Percentiles rank a stretch among this genome's conserved stretches.
These are phyloP conservation scores for Epirrita christyi DNA, from an alignment of 2,888 invertebrate genomes.

Conservation along the genomic window DNA sequence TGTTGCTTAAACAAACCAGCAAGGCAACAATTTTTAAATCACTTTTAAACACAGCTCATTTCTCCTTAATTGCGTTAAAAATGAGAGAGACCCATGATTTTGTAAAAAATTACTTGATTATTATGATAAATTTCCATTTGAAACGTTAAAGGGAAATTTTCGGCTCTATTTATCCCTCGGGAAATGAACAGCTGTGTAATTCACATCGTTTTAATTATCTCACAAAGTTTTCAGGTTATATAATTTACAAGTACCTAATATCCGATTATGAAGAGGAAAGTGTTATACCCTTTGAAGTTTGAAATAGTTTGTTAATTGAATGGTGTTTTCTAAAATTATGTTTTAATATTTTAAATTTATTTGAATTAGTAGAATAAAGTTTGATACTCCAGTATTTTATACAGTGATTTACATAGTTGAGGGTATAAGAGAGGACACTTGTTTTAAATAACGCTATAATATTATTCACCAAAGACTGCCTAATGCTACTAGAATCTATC, in stretches of 20 bases:
- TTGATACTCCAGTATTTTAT: no score
- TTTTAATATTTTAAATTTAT: no score
- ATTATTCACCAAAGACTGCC: no score
- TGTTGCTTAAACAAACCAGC: neutral
- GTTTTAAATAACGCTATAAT: no score
- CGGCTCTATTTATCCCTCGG: slow-evolving; percentile 21
- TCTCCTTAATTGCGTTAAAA: slow-evolving; percentile 13
- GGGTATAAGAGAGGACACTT: no score
- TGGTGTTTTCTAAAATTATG: no score
- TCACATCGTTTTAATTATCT: slow-evolving; percentile 30
- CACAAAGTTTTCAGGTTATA: slow-evolving; percentile 7
- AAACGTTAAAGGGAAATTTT: slow-evolving; percentile 24
- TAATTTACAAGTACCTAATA: slow-evolving; percentile 13
- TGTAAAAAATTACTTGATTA: slow-evolving; percentile 29
- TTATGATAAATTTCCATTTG: slow-evolving; percentile 28
- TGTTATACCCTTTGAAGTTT: slow-evolving; percentile 9
- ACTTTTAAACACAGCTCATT: slow-evolving; percentile 3
- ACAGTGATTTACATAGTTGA: no score
- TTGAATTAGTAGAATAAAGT: no score
- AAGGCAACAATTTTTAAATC: neutral
- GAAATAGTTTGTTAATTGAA: neutral
- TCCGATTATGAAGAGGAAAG: slow-evolving; percentile 7
- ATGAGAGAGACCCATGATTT: slow-evolving; percentile 21
- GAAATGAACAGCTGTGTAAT: slow-evolving; percentile 26
- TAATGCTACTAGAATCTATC: no score